Percentiles rank a stretch among this genome's conserved stretches.
Conservation (phyloP, 2,113 vertebrate species). For the Pluvianellus socialis region DNA sequence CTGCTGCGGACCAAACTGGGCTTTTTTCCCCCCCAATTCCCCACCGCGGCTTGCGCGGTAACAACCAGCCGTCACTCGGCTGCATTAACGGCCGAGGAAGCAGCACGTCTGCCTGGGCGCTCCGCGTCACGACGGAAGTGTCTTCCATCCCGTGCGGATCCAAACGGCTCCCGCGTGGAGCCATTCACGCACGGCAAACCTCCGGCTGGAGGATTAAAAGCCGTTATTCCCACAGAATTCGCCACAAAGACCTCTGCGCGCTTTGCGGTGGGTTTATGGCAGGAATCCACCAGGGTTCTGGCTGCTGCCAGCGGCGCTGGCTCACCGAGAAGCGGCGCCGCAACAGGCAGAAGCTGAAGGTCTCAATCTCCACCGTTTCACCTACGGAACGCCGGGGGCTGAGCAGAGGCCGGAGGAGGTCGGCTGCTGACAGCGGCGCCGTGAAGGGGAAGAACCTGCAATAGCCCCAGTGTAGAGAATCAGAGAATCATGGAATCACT, state of each 20-base stretch:
- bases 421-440: background rate
- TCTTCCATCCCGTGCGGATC: background rate
- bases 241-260: background rate
- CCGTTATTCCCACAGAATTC: background rate
- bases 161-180: background rate
- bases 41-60: background rate
- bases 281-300: background rate
- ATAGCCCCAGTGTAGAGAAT: background rate
- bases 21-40: background rate
- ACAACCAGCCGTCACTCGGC: fast-evolving
- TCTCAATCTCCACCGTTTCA: too few species aligned
- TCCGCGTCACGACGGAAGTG: background rate
- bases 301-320: background rate
- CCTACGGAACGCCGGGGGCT: fast-evolving
- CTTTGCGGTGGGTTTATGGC: background rate
- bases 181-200: background rate
- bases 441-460: background rate
- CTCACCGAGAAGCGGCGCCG: background rate
- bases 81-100: background rate
- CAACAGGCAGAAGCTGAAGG: background rate
- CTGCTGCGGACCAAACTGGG: too few species aligned
- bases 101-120: background rate
- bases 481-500: too few species aligned
- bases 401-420: background rate
- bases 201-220: too few species aligned